Evolutionary conservation across 2,797 vertebrate genomes (phyloP).

Genomic region (Cyprinella venusta): DNA sequence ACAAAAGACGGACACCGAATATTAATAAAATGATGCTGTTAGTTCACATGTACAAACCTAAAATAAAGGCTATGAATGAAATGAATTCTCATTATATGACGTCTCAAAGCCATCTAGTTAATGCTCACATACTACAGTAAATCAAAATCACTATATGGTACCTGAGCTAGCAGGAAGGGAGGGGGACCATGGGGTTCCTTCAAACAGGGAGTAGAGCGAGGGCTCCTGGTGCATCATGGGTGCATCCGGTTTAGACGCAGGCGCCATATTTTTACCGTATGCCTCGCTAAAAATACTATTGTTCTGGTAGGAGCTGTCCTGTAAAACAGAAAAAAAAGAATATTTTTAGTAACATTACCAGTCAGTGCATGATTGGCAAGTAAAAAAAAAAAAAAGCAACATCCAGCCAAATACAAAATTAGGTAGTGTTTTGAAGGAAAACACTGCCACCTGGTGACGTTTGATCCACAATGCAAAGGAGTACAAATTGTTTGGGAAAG

Average conservation of each 20-base stretch:
- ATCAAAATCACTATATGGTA: conserved; percentile 62
- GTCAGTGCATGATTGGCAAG: neutral
- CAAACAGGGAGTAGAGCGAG: conserved; percentile 95
- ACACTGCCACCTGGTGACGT: conserved; percentile 46
- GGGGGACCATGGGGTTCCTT: conserved; percentile 96
- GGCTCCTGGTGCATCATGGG: conserved; percentile 91
- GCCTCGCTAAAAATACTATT: conserved; percentile 96
- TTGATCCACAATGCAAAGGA: neutral
- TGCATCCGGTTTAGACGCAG: conserved; percentile 85
- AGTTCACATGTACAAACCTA: neutral
- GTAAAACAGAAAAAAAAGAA: conserved; percentile 25
- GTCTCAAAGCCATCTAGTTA: neutral
- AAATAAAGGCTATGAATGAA: neutral
- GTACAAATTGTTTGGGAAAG: neutral
- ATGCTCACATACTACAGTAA: neutral
- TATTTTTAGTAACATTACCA: neutral
- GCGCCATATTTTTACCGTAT: conserved; percentile 88
- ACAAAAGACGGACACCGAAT: conserved; percentile 12
- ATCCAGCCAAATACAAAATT: neutral
- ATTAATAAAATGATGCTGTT: neutral
- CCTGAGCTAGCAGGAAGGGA: conserved; percentile 97
- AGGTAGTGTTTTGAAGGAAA: neutral
- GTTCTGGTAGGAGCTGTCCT: conserved; percentile 91
- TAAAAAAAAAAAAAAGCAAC: neutral
- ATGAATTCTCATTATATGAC: neutral